Percentiles rank a stretch among this genome's conserved stretches.
phyloP scores from a whole-genome alignment of 2,113 vertebrate genomes.

The Riparia riparia region DNA sequence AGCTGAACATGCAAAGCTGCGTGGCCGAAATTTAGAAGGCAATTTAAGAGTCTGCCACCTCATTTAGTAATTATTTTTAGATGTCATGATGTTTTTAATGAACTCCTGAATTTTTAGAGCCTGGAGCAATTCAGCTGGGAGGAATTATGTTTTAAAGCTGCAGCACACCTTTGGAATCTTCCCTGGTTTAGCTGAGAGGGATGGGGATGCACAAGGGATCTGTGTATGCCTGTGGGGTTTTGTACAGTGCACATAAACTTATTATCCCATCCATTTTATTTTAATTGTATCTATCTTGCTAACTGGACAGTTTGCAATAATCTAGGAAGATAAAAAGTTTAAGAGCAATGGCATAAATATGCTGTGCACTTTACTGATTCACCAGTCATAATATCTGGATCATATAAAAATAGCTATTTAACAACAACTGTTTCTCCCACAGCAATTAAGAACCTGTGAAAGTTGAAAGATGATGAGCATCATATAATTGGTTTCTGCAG shows the following conservation, averaged over 20 bases:
- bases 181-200: neutral
- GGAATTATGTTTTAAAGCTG: neutral
- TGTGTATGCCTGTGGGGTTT: neutral
- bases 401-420: conserved; percentile 51
- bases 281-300: neutral
- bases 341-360: neutral
- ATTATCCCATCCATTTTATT: neutral
- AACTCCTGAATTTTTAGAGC: conserved; percentile 16
- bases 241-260: neutral
- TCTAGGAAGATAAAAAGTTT: neutral
- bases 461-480: conserved; percentile 48
- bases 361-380: neutral
- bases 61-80: neutral
- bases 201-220: neutral
- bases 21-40: neutral
- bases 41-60: neutral
- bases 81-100: neutral
- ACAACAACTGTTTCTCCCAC: conserved; percentile 47
- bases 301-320: neutral
- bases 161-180: conserved; percentile 4
- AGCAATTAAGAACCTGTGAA: conserved; percentile 56
- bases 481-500: conserved; percentile 40
- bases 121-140: neutral
- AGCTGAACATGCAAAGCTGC: neutral
- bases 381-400: neutral